These are phyloP conservation scores for Papilio gigon DNA, from an alignment of 2,888 invertebrate species.

Conservation along the genomic window DNA sequence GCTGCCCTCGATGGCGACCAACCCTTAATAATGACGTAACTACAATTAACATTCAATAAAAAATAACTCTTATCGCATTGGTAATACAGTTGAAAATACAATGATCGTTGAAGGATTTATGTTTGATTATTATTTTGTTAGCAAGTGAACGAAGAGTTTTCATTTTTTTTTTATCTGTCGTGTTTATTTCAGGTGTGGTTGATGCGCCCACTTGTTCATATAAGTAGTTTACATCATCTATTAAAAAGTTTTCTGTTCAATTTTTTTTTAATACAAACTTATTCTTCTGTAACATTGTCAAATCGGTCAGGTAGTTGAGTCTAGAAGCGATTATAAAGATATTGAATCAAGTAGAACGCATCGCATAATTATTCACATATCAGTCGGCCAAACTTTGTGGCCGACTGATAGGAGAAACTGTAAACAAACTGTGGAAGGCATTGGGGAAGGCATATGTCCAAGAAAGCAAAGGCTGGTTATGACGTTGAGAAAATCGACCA, in stretches of 20 bases:
- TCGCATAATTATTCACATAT: too few relatives aligned
- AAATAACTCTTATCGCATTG: conserved; percentile 24
- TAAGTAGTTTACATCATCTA: not conserved
- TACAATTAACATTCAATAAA: conserved; percentile 12
- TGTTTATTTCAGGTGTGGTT: conserved; percentile 54
- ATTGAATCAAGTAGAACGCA: too few relatives aligned
- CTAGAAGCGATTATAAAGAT: too few relatives aligned
- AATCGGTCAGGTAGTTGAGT: too few relatives aligned
- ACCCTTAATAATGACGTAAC: conserved; percentile 47
- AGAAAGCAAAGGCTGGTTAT: too few relatives aligned
- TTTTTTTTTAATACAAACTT: too few relatives aligned
- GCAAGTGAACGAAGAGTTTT: conserved; percentile 61
- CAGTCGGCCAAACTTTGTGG: too few relatives aligned
- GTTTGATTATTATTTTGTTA: conserved; percentile 43
- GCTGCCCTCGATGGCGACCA: conserved; percentile 59
- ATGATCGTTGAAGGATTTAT: not conserved
- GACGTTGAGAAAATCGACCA: too few relatives aligned
- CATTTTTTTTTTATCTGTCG: conserved; percentile 54
- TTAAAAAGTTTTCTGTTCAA: not conserved
- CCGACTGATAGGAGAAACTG: too few relatives aligned
- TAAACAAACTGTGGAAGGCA: too few relatives aligned
- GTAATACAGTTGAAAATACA: conserved; percentile 9
- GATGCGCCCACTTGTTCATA: conserved; percentile 44
- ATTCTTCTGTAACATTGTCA: too few relatives aligned
- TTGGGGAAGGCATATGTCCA: too few relatives aligned